Evolutionary conservation across 2,797 vertebrate genomes (phyloP).

Genomic region (Cephalopachus bancanus): DNA sequence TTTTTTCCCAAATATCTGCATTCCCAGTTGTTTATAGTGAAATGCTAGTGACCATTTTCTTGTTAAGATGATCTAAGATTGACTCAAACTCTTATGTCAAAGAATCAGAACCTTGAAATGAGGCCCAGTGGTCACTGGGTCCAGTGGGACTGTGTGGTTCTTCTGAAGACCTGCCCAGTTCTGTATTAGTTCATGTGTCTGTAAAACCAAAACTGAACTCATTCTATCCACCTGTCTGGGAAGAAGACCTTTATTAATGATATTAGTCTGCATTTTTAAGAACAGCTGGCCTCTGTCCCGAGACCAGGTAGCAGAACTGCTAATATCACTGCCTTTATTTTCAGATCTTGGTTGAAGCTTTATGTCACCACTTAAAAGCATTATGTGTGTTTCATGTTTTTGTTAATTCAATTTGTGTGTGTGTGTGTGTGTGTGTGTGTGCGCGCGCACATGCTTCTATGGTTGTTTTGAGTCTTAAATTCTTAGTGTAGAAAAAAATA

Average conservation of each 20-base stretch:
- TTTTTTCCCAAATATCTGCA: not conserved
- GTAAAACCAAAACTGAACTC: slow-evolving; percentile 59
- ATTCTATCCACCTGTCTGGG: slow-evolving; percentile 38
- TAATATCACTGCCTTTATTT: not conserved
- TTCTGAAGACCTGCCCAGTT: slow-evolving; percentile 52
- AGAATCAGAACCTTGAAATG: slow-evolving; percentile 13
- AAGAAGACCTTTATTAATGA: slow-evolving; percentile 56
- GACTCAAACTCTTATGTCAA: not conserved
- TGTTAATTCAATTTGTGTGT: not conserved
- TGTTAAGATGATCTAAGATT: not conserved
- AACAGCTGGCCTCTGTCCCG: slow-evolving; percentile 8
- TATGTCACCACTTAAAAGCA: not conserved
- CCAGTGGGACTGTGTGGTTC: not conserved
- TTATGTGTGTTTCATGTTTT: not conserved
- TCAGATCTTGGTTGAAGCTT: slow-evolving; percentile 33
- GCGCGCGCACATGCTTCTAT: not conserved
- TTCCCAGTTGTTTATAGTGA: not conserved
- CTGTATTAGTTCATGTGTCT: slow-evolving; percentile 6
- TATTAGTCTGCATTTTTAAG: slow-evolving; percentile 5
- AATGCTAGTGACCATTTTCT: slow-evolving; percentile 27
- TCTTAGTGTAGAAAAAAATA: not conserved
- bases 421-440: not conserved
- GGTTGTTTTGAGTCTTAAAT: slow-evolving; percentile 20
- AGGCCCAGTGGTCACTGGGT: not conserved
- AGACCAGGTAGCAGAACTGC: not conserved